These are phyloP conservation scores for Bellardia pandia DNA, from an alignment of 2,888 invertebrate genomes.

Conservation along the genomic window DNA sequence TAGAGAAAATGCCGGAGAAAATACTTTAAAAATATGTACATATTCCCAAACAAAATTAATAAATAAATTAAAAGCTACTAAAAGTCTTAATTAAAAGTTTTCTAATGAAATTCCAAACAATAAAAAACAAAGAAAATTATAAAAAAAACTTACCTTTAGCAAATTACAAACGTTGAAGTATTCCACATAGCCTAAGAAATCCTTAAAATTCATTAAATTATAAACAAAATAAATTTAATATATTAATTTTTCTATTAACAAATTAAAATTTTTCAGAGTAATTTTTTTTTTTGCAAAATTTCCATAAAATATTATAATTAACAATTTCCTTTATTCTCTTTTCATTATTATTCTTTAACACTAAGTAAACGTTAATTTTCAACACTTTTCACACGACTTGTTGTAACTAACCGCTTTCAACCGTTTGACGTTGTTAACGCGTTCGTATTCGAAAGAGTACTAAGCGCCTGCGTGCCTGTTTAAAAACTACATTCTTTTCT, in stretches of 20 bases:
- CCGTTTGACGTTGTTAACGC: slow-evolving; percentile 64
- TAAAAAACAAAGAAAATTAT: too few species aligned
- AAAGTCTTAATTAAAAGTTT: background rate
- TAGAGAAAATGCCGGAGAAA: background rate
- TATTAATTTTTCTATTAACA: too few species aligned
- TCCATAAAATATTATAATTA: background rate
- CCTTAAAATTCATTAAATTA: background rate
- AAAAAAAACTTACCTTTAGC: slow-evolving; percentile 20
- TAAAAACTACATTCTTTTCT: slow-evolving; percentile 65
- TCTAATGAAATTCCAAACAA: background rate
- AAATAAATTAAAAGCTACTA: slow-evolving; percentile 10
- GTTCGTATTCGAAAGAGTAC: slow-evolving; percentile 69
- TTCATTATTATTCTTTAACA: slow-evolving; percentile 21
- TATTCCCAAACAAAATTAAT: slow-evolving; percentile 1
- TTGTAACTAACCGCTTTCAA: slow-evolving; percentile 32
- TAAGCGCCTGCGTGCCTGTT: slow-evolving; percentile 68
- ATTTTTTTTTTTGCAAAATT: background rate
- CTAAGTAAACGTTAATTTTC: background rate
- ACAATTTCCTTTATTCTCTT: slow-evolving; percentile 7
- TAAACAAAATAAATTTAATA: too few species aligned
- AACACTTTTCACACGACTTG: slow-evolving; percentile 26
- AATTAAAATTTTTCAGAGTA: background rate
- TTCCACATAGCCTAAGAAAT: background rate
- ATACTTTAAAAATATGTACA: background rate
- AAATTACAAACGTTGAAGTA: background rate